phyloP scores from a whole-genome alignment of 92 coral and sea anemone species.

The Epizoanthus ramosus region DNA sequence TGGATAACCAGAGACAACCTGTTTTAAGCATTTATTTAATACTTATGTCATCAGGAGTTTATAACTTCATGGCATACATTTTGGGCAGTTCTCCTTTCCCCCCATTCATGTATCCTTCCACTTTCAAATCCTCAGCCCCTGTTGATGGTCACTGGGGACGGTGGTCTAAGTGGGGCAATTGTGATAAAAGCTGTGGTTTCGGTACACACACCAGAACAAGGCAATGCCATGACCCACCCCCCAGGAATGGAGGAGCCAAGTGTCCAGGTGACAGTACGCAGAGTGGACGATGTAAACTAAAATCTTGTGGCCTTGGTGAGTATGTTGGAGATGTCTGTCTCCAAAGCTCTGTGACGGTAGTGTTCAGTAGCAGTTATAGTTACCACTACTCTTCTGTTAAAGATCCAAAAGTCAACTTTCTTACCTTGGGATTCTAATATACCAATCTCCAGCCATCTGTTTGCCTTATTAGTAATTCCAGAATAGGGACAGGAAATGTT shows the following conservation, averaged over 20 bases:
- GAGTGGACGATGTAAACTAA: constrained; percentile 61
- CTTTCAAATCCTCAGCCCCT: constrained; percentile 58
- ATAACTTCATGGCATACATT: too few species aligned
- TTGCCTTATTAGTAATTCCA: too few species aligned
- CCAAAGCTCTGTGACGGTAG: too few species aligned
- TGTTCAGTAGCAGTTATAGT: neutral
- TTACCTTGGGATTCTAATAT: too few species aligned
- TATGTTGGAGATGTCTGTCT: neutral
- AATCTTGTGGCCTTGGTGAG: constrained; percentile 86
- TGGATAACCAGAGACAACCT: too few species aligned
- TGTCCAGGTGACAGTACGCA: constrained; percentile 56
- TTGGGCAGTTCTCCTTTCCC: neutral
- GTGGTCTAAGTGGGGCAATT: constrained; percentile 88
- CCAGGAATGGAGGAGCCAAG: constrained; percentile 66
- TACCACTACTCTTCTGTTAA: too few species aligned
- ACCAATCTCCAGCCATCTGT: too few species aligned
- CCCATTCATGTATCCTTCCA: too few species aligned
- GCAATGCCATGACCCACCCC: constrained; percentile 84
- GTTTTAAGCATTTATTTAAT: too few species aligned
- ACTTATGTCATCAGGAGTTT: too few species aligned
- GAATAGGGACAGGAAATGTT: too few species aligned
- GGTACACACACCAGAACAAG: constrained; percentile 76
- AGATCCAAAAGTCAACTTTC: too few species aligned
- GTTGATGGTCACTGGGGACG: constrained; percentile 98
- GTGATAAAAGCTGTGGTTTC: constrained; percentile 68